These are phyloP conservation scores for Plotosus lineatus DNA, from an alignment of 2,113 vertebrate species.

Conservation along the genomic window DNA sequence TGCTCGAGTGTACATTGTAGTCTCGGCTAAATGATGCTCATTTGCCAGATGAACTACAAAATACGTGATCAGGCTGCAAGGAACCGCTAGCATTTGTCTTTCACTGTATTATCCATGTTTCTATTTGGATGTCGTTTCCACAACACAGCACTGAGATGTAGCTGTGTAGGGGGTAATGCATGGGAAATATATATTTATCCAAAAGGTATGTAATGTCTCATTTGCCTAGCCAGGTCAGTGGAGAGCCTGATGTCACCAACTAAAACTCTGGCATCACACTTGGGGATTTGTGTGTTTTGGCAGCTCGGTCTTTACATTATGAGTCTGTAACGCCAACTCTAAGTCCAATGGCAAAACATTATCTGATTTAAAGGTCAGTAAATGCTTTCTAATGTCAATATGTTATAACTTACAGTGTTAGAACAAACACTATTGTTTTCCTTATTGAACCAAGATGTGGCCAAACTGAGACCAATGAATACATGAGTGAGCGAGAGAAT, in stretches of 20 bases:
- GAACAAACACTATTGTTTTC: too few relatives aligned
- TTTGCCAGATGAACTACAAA: neutral
- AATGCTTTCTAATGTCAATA: neutral
- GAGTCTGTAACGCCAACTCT: constrained; percentile 5
- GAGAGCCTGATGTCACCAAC: constrained; percentile 31
- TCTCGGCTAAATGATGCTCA: neutral
- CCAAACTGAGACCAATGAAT: neutral
- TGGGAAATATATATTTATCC: constrained; percentile 35
- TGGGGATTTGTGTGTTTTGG: constrained; percentile 8
- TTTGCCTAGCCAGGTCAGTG: constrained; percentile 22
- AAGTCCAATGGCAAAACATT: neutral
- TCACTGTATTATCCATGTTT: neutral
- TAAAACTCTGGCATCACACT: constrained; percentile 12
- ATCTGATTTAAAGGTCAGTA: neutral
- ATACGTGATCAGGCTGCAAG: neutral
- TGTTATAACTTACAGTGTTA: neutral
- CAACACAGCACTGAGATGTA: neutral
- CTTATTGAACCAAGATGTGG: neutral
- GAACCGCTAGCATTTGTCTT: neutral
- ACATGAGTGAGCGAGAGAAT: neutral
- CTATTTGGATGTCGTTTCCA: neutral
- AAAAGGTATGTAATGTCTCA: constrained; percentile 39
- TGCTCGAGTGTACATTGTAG: neutral
- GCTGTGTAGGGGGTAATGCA: constrained; percentile 24
- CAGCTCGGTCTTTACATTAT: constrained; percentile 7